phyloP scores from a whole-genome alignment of 2,113 vertebrate species.

The Eulemur macaco region DNA sequence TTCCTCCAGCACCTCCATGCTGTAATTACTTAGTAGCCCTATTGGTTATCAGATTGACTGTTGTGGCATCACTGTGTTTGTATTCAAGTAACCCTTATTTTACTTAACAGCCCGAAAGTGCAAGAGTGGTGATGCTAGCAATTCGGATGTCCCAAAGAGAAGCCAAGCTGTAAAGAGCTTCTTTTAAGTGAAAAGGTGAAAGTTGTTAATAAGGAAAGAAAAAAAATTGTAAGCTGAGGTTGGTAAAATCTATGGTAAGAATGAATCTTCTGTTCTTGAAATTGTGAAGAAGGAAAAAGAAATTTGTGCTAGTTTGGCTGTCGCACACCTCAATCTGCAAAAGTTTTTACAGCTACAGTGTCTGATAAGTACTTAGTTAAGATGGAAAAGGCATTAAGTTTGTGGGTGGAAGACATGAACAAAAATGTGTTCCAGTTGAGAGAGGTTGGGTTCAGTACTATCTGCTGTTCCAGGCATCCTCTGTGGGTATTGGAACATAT shows the following conservation, averaged over 20 bases:
- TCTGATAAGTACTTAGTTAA: neutral
- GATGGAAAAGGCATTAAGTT: neutral
- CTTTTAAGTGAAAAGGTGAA: neutral
- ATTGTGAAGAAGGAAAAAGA: neutral
- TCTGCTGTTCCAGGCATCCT: neutral
- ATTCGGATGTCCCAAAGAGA: no score
- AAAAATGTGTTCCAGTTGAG: neutral
- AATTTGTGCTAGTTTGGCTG: neutral
- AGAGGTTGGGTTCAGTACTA: neutral
- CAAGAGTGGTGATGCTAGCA: no score
- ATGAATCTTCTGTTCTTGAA: neutral
- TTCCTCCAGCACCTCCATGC: no score
- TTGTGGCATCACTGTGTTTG: no score
- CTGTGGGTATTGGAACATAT: neutral
- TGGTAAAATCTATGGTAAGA: neutral
- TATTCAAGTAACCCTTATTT: no score
- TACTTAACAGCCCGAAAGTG: no score
- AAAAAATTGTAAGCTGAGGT: neutral
- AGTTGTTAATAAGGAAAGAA: neutral
- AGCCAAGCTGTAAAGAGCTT: no score
- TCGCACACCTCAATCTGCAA: neutral
- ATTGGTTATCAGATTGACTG: no score
- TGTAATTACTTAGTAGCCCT: no score
- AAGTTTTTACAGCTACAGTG: neutral
- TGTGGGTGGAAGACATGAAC: neutral